Percentiles rank a stretch among this genome's conserved stretches.
Evolutionary conservation across 1,140 invertebrate genomes (phyloP).

Genomic region (Ridgeia piscesae): DNA sequence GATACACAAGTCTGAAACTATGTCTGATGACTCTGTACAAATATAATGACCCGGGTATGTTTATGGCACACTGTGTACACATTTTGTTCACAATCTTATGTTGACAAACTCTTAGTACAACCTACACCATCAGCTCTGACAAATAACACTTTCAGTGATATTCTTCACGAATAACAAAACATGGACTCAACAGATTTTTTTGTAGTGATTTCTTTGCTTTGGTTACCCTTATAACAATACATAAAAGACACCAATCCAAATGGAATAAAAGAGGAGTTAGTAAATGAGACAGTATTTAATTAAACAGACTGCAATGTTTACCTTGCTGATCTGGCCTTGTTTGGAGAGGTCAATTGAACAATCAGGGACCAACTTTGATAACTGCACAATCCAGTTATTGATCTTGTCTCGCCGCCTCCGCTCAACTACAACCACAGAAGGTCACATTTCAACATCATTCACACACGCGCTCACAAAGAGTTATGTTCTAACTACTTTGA

Average conservation of each 20-base stretch:
- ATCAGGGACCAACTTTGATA: slow-evolving; percentile 75
- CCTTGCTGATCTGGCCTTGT: slow-evolving; percentile 48
- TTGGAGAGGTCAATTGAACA: slow-evolving; percentile 58
- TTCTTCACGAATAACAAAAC: too few relatives aligned
- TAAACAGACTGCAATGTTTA: background rate
- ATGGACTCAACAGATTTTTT: too few relatives aligned
- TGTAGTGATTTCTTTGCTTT: too few relatives aligned
- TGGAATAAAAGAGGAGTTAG: too few relatives aligned
- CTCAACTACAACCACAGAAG: slow-evolving; percentile 52
- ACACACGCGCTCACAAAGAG: too few relatives aligned
- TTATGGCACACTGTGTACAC: background rate
- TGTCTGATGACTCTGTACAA: too few relatives aligned
- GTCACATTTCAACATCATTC: background rate
- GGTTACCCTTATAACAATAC: too few relatives aligned
- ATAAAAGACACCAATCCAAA: too few relatives aligned
- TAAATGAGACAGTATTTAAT: too few relatives aligned
- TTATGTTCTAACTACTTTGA: too few relatives aligned
- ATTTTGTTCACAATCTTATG: background rate
- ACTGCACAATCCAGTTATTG: slow-evolving; percentile 91
- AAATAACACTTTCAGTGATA: background rate
- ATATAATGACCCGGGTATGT: too few relatives aligned
- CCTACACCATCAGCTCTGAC: background rate
- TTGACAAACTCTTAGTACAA: background rate
- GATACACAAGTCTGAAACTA: too few relatives aligned
- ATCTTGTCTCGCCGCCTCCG: slow-evolving; percentile 80